Evolutionary conservation across 2,888 invertebrate genomes (phyloP).

Genomic region (Griposia aprilina): DNA sequence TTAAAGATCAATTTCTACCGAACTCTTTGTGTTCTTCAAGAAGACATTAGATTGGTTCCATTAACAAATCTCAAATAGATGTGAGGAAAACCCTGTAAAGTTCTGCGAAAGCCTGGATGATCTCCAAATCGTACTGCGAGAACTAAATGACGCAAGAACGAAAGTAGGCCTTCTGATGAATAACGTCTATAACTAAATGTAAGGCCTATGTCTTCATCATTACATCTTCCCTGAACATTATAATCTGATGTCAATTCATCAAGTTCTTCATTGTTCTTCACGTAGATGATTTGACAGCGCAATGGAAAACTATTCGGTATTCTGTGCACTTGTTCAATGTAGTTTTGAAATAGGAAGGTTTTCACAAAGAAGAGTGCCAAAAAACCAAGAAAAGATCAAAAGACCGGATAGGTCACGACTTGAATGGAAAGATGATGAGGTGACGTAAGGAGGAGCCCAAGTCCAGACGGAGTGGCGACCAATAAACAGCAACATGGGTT

Average conservation of each 20-base stretch:
- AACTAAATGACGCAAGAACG: slow-evolving; percentile 41
- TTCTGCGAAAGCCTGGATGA: slow-evolving; percentile 56
- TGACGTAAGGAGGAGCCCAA: slow-evolving; percentile 16
- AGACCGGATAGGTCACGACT: background rate
- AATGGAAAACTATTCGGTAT: slow-evolving; percentile 1
- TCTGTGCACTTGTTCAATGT: background rate
- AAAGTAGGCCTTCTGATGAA: slow-evolving; percentile 30
- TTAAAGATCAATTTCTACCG: background rate
- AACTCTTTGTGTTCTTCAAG: background rate
- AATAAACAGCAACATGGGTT: slow-evolving; percentile 34
- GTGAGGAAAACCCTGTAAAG: slow-evolving; percentile 31
- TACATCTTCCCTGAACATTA: slow-evolving; percentile 9
- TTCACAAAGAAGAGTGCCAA: background rate
- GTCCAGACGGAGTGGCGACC: slow-evolving; percentile 54
- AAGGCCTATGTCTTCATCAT: slow-evolving; percentile 19
- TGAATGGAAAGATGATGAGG: slow-evolving; percentile 7
- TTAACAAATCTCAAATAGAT: slow-evolving; percentile 23
- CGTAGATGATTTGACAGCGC: slow-evolving; percentile 2
- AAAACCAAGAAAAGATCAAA: slow-evolving; percentile 3
- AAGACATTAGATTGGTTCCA: slow-evolving; percentile 8
- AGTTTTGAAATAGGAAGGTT: background rate
- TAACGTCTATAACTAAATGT: slow-evolving; percentile 25
- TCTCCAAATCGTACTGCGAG: slow-evolving; percentile 40
- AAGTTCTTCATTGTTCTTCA: background rate
- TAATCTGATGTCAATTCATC: background rate